phyloP scores from a whole-genome alignment of 2,888 invertebrate genomes.

The Smittia sp. region DNA sequence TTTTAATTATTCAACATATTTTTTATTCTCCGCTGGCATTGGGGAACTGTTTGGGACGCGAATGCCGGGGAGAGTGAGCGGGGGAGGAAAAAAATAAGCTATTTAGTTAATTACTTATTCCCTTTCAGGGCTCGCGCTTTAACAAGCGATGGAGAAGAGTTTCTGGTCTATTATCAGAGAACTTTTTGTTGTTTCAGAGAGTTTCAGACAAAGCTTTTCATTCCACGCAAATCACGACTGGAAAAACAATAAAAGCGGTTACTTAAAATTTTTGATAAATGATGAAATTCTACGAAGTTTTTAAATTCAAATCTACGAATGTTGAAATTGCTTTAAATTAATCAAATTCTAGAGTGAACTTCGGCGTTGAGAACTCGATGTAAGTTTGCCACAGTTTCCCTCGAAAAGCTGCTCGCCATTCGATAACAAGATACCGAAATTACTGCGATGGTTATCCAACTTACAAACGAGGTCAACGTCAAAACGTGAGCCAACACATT shows the following conservation, averaged over 20 bases:
- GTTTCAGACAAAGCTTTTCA: not conserved
- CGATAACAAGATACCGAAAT: too few species aligned
- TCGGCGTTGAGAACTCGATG: too few species aligned
- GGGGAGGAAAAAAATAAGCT: not conserved
- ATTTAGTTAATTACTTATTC: constrained; percentile 31
- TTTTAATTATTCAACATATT: constrained; percentile 29
- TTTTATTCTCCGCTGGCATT: not conserved
- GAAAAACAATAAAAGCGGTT: not conserved
- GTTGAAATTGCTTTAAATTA: too few species aligned
- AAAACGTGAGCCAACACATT: too few species aligned
- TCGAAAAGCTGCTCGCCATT: too few species aligned
- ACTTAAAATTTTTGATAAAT: not conserved
- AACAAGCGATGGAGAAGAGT: not conserved
- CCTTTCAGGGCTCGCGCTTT: not conserved
- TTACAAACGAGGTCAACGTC: too few species aligned
- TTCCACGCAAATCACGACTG: constrained; percentile 5
- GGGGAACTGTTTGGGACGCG: not conserved
- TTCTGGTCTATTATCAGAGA: not conserved
- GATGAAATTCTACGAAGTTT: too few species aligned
- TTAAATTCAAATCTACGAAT: too few species aligned
- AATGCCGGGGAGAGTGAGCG: not conserved
- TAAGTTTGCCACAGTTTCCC: too few species aligned
- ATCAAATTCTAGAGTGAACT: too few species aligned
- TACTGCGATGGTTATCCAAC: too few species aligned
- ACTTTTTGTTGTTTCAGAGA: not conserved